Conservation (phyloP, 1,140 invertebrate species). For the Pseudomyrmex dendroicus region DNA sequence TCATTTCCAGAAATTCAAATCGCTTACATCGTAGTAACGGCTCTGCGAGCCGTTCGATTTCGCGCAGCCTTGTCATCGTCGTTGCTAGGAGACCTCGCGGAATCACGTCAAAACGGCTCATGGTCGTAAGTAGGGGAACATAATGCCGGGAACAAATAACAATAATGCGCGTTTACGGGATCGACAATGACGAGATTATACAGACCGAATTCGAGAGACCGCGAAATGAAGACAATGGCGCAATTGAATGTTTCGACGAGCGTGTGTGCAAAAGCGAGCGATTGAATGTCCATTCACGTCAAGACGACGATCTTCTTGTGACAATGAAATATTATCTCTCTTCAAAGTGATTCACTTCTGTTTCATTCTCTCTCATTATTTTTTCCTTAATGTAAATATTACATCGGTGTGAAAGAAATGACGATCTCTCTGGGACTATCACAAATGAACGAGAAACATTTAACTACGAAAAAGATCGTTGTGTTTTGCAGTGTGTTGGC, state of each 20-base stretch:
- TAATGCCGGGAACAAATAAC: slow-evolving; percentile 44
- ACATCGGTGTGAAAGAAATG: background rate
- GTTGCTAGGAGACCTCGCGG: background rate
- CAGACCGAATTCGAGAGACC: background rate
- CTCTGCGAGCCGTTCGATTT: slow-evolving; percentile 66
- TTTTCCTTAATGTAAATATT: background rate
- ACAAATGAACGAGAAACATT: no score
- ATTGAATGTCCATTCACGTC: background rate
- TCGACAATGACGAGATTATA: no score
- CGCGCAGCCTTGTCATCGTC: slow-evolving; percentile 29
- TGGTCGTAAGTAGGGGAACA: slow-evolving; percentile 6
- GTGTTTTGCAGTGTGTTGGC: slow-evolving; percentile 1
- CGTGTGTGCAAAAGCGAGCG: no score
- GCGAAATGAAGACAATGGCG: background rate
- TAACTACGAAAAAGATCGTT: no score
- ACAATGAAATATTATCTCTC: background rate
- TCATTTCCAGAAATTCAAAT: slow-evolving; percentile 77
- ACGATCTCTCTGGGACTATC: no score
- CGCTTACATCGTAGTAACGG: slow-evolving; percentile 74
- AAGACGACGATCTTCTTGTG: background rate
- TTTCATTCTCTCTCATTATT: background rate
- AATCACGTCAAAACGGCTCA: slow-evolving; percentile 9
- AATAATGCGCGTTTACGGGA: slow-evolving; percentile 12
- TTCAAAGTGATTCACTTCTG: background rate
- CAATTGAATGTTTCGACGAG: background rate